Base-by-base conservation (phyloP, 1,140 invertebrate species). In the Dreissena rostriformis region DNA sequence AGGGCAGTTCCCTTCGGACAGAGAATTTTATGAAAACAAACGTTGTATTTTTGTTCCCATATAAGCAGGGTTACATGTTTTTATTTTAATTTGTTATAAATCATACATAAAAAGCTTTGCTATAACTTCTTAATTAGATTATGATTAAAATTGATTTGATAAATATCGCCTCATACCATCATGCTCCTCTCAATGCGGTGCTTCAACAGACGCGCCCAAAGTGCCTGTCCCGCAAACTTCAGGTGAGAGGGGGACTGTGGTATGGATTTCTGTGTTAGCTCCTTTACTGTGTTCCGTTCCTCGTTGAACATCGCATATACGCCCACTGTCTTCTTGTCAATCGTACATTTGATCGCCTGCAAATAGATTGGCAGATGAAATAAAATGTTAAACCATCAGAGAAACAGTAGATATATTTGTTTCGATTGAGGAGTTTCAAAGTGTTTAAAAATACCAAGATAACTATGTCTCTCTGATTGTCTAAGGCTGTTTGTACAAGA, bases 291-390 rank as follows among this genome's bases (percentile, higher is more conserved):
- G 82, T 96, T 95, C 51, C 98, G 95, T 89, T 97, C 96, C n/a
- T 96, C 94, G 77, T 95, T 95, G 89, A 98, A 97, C 92, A 97
- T 95, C 28, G 95, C 94, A 95, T 96, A 97, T 2, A 97, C 95
- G 94, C 97, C 89, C 55, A 94, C 93, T 86, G 92, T 93, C 88
- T 93, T 93, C 90, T 94, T 94, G 85, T 94, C 95, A 71, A 93
- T 92, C 8, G 92, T 93, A 78, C 94, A 87, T 49, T 90, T 89
- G 67, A 94, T 94, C 66, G 95, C 96, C 91, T 95, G 78, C 17
- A 87, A 86, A 77, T 77, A 19, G 22, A 68, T 68, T 39, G 39
- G 39, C 39, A 39, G 39, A 39, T 39, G 39, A 2, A 39, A 39
- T 39, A 39, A 39, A 39, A 39, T 39, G 39, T 39, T 39, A 39